Conservation (phyloP, 2,888 invertebrate species). For the Tenthredo notha region DNA sequence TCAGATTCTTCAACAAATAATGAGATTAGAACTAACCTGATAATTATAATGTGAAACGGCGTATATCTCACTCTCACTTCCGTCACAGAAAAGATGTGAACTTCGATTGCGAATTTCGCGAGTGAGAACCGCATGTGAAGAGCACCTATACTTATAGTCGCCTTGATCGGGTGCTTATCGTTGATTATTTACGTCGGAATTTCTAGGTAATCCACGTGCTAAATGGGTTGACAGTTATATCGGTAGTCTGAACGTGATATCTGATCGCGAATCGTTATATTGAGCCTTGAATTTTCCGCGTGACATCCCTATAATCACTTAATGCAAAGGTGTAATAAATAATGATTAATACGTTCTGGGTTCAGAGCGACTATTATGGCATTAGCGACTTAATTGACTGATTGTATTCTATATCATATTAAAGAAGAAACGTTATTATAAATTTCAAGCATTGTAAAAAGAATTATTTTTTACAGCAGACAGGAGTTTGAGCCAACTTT, state of each 20-base stretch:
- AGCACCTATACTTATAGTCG: constrained; percentile 40
- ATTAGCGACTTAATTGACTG: background rate
- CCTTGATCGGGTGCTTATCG: constrained; percentile 33
- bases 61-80: constrained; percentile 18
- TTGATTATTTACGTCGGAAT: constrained; percentile 41
- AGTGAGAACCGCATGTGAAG: constrained; percentile 51
- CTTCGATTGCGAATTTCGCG: constrained; percentile 39
- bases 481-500: background rate
- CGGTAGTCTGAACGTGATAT: constrained; percentile 9
- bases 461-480: background rate
- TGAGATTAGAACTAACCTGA: constrained; percentile 41
- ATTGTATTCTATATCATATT: constrained; percentile 2
- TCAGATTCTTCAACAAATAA: background rate
- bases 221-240: constrained; percentile 33
- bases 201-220: constrained; percentile 43
- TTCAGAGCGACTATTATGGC: background rate
- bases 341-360: constrained; percentile 1
- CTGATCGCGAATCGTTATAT: constrained; percentile 39
- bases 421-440: background rate
- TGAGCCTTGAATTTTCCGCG: constrained; percentile 8
- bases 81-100: background rate
- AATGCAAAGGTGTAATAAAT: constrained; percentile 28
- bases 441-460: background rate
- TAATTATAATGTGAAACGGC: background rate
- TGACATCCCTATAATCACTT: constrained; percentile 20